Percentiles rank a stretch among this genome's conserved stretches.
phyloP scores from a whole-genome alignment of 2,888 invertebrate genomes.

The Pherbina coryleti region DNA sequence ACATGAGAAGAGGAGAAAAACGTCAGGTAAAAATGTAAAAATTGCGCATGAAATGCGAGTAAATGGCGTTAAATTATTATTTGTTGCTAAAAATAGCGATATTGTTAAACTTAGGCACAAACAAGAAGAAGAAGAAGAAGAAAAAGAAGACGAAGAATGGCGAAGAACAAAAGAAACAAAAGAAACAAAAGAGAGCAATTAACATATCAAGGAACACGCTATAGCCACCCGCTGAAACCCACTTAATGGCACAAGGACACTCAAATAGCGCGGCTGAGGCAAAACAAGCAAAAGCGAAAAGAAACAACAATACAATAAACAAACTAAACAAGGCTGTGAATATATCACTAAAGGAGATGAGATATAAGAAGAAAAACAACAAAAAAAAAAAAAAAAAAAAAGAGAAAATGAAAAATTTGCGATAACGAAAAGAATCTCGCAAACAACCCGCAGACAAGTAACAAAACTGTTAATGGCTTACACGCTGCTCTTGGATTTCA shows the following conservation, averaged over 20 bases:
- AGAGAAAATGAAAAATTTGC: too few relatives aligned
- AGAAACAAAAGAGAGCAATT: background rate
- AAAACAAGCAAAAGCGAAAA: background rate
- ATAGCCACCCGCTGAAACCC: background rate
- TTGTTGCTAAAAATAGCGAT: slow-evolving; percentile 45
- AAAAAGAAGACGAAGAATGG: slow-evolving; percentile 9
- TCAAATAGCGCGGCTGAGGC: background rate
- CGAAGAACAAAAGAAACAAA: background rate
- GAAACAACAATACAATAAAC: background rate
- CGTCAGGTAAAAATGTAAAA: background rate
- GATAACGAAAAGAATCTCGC: background rate
- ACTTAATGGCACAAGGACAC: background rate
- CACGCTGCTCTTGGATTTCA: background rate
- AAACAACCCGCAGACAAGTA: background rate
- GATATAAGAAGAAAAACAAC: too few relatives aligned
- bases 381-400: too few relatives aligned
- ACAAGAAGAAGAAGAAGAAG: slow-evolving; percentile 3
- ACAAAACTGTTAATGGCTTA: slow-evolving; percentile 5
- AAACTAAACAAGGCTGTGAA: background rate
- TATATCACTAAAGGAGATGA: background rate
- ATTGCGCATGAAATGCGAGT: background rate
- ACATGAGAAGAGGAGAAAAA: background rate
- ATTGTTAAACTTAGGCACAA: slow-evolving; percentile 41
- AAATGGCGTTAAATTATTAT: slow-evolving; percentile 20
- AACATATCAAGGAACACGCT: background rate